Percentiles rank a stretch among this genome's conserved stretches.
These are phyloP conservation scores for Eupelmus urozonus DNA, from an alignment of 2,888 invertebrate species.

Conservation along the genomic window DNA sequence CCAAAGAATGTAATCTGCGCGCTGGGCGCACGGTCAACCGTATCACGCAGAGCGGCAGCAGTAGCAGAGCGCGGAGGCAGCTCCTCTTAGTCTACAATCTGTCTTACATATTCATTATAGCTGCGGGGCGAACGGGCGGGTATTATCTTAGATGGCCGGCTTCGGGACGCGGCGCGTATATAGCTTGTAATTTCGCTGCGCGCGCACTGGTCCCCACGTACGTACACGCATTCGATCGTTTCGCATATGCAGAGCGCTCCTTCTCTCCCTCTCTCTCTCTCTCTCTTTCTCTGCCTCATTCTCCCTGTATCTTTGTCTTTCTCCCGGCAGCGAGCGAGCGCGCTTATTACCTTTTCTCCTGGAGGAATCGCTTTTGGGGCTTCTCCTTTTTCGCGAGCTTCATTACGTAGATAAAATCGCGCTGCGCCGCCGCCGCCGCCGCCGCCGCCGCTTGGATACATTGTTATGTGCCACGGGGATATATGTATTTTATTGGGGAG, in stretches of 20 bases:
- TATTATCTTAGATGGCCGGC: constrained; percentile 77
- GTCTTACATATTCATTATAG: constrained; percentile 78
- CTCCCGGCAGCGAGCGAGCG: too few relatives aligned
- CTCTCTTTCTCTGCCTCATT: constrained; percentile 9
- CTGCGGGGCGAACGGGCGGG: constrained; percentile 76
- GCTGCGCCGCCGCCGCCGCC: not conserved
- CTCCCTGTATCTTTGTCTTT: constrained; percentile 12
- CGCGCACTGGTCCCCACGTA: constrained; percentile 68
- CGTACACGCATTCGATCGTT: constrained; percentile 36
- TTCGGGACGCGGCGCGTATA: constrained; percentile 73
- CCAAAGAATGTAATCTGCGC: constrained; percentile 71
- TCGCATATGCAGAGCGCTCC: not conserved
- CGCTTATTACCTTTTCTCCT: constrained; percentile 48
- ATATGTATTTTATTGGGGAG: constrained; percentile 62
- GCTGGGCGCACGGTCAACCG: constrained; percentile 74
- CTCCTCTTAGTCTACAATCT: constrained; percentile 77
- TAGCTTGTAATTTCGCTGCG: constrained; percentile 77
- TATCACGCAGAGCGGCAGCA: constrained; percentile 76
- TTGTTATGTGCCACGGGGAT: constrained; percentile 32
- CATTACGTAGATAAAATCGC: constrained; percentile 50
- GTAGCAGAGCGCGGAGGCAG: constrained; percentile 72
- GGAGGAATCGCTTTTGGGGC: constrained; percentile 13
- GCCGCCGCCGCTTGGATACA: constrained; percentile 16
- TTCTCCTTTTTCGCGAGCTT: constrained; percentile 26
- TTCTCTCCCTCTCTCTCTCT: constrained; percentile 18